Base-by-base conservation (phyloP, 1,140 invertebrate genomes). In the Ditylenchus dipsaci region DNA sequence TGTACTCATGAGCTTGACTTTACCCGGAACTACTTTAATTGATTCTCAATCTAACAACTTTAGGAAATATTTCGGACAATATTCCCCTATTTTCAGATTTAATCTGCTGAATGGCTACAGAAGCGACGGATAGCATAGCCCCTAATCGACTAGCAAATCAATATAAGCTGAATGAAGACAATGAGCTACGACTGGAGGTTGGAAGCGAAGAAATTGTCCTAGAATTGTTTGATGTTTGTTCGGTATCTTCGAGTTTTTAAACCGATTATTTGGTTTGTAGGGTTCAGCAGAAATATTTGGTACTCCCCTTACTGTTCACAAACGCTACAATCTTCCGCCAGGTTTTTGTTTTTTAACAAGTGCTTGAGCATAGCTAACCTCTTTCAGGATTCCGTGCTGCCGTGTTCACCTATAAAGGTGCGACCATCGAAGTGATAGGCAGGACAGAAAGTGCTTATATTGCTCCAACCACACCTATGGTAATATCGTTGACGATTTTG, bases 251-350 rank as follows among this genome's bases (percentile, higher is more conserved):
- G 3, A 38, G 33, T 5, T 38, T 3, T 38, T 38, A 5, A 3
- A 38, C 11, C 33, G 11, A 38, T 38, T 38, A 3, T 38, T 38
- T n/a, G n/a, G 11, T 5, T 38, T 38, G 3, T 38, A 38, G 80
- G 95, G 94, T 9, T 87, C 90, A 72, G 94, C 92, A 0, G 95
- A 98, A 87, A 88, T 97, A 57, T 99, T 97, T 86, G 95, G 95
- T 0, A 94, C 93, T 0, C 95, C 97, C 85, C 82, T 99, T 65
- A 90, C 95, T 0, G 91, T 91, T 84, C 91, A 91, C 26, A 96
- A 93, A 84, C 88, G 89, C 19, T 97, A 97, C 84, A 89, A 89
- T 72, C 97, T 97, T 82, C 87, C 88, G 26, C 86, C 89, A 7
- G 67, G 61, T 19, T 72, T 56, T 53, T 53, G 49, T 17, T 3